These are phyloP conservation scores for Caracal caracal DNA, from an alignment of 2,113 vertebrate genomes.

Conservation along the genomic window DNA sequence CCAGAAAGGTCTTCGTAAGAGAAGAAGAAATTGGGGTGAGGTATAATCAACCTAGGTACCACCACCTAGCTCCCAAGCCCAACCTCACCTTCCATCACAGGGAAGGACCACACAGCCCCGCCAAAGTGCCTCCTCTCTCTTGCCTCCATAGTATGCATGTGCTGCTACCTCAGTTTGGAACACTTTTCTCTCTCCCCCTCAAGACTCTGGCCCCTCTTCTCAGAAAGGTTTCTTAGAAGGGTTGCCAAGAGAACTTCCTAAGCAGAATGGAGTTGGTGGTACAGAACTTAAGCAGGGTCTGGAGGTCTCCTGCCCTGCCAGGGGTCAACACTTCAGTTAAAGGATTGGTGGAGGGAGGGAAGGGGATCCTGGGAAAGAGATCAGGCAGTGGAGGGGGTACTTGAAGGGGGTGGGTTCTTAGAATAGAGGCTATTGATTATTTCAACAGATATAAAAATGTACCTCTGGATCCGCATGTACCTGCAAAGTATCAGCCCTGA, in stretches of 20 bases:
- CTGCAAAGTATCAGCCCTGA: background rate
- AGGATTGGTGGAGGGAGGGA: rapidly evolving
- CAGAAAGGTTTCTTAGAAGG: background rate
- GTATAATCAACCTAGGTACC: background rate
- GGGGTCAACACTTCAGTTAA: background rate
- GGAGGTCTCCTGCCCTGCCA: background rate
- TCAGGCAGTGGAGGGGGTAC: background rate
- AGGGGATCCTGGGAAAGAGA: background rate
- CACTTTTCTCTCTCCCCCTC: background rate
- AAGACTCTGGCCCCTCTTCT: background rate
- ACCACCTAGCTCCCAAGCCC: background rate
- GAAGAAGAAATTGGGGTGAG: background rate
- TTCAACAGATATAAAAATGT: background rate
- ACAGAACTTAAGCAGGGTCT: rapidly evolving
- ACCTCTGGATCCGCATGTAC: background rate
- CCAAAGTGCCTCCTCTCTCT: background rate
- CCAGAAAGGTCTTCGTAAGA: background rate
- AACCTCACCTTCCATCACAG: background rate
- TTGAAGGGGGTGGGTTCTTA: too few relatives aligned
- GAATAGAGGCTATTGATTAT: background rate
- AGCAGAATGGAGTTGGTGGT: background rate
- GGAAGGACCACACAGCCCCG: background rate
- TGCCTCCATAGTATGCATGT: rapidly evolving
- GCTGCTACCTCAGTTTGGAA: background rate
- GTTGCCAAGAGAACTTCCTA: background rate